phyloP scores from a whole-genome alignment of 2,113 vertebrate species.

The Ailuropoda melanoleuca region DNA sequence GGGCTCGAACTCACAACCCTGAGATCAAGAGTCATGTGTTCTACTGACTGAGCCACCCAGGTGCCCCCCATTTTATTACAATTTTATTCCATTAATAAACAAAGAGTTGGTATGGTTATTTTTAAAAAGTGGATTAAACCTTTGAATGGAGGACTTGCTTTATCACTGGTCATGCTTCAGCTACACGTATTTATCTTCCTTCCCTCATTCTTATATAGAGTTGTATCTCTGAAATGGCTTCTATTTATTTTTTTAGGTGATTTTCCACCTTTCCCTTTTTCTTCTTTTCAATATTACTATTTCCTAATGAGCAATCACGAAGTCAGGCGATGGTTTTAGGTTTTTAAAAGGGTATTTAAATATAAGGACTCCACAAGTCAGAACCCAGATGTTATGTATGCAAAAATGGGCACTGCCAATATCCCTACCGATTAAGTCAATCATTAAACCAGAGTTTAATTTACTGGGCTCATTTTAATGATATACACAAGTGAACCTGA shows the following conservation, averaged over 20 bases:
- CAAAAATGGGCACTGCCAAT: background rate
- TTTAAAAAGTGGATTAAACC: background rate
- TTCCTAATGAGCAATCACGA: constrained; percentile 17
- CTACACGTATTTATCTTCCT: background rate
- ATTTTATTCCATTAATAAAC: constrained; percentile 57
- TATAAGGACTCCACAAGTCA: background rate
- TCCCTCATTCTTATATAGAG: background rate
- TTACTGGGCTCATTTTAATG: background rate
- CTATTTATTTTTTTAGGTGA: background rate
- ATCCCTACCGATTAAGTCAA: background rate
- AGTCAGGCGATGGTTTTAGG: background rate
- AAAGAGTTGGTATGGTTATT: background rate
- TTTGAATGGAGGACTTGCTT: background rate
- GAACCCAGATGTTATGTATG: background rate
- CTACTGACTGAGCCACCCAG: background rate
- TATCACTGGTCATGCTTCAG: background rate
- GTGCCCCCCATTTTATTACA: background rate
- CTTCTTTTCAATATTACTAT: background rate
- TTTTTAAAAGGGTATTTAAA: background rate
- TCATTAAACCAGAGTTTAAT: background rate
- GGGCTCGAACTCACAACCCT: background rate
- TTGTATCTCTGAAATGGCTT: background rate
- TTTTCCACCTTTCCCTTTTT: background rate
- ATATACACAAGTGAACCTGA: background rate
- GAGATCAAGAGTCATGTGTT: no score